Evolutionary conservation across 2,113 vertebrate genomes (phyloP), one percentile per base, ranked within the genome.

Genomic region (Centropristis striata): DNA sequence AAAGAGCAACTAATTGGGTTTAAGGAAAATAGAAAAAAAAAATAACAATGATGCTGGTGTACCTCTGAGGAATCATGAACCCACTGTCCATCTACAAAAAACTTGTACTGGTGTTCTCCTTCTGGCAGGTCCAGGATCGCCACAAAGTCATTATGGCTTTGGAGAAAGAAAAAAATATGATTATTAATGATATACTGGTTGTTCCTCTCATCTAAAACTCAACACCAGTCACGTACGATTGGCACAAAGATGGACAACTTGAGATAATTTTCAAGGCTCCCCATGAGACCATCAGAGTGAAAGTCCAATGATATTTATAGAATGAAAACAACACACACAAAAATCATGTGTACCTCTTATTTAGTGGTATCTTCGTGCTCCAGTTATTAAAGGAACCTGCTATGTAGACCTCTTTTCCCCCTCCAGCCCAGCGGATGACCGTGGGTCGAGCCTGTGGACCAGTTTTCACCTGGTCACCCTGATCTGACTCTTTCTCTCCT

Each of bases 31-130:
- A n/a, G n/a, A n/a, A n/a, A n/a, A n/a, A n/a, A 42, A 18, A 36
- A 11, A 42, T 8, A 42, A 36, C 36, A 55, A 44, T n/a, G 16
- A 51, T 4, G n/a, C 41, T 28, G 13, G 11, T n/a, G 92, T 95
- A 99, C 98, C 97, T 99, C 98, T 15, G 97, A 96, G 0, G 97
- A 94, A 85, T 99, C 98, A 44, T 99, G 97, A 58, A 98, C 94
- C 98, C 98, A 99, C 83, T 99, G 98, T 64, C 98, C 98, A n/a
- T 99, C 98, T 86, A 99, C 98, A 88, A 99, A 99, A 87, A 99
- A 99, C 86, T 99, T 99, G 92, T 99, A 99, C 86, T 99, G 98
- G 84, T 99, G 97, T 61, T 99, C 98, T 78, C 98, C 98, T 88
- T 99, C 98, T 1, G 97, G 97, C 69, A 99, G 95, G 86, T 99